A percentile compares a stretch with the other conserved stretches of the same genome.
phyloP scores from a whole-genome alignment of 2,113 vertebrate species.

The Tauraco erythrolophus region DNA sequence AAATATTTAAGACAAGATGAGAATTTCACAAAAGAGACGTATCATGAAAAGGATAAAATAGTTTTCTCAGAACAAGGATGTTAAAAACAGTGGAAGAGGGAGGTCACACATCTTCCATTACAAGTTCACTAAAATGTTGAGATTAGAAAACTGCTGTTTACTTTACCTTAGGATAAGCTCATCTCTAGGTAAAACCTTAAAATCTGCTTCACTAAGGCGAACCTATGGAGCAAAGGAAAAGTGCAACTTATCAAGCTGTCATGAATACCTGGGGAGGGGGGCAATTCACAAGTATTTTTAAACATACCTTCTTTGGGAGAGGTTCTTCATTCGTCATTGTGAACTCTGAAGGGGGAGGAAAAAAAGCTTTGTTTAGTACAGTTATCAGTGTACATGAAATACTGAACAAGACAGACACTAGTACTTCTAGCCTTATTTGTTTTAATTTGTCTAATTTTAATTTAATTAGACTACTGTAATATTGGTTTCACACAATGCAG shows the following conservation, averaged over 20 bases:
- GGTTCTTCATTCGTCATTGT: slow-evolving; percentile 99
- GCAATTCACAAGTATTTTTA: not conserved
- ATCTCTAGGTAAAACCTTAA: slow-evolving; percentile 96
- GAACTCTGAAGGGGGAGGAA: slow-evolving; percentile 72
- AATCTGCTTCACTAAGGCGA: slow-evolving; percentile 97
- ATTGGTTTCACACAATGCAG: not conserved
- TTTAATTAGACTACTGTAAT: not conserved
- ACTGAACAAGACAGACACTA: not conserved
- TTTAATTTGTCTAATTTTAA: no score
- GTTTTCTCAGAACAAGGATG: not conserved
- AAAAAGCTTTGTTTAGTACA: not conserved
- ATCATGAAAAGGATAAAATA: not conserved
- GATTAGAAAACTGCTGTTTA: not conserved
- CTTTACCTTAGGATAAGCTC: slow-evolving; percentile 92
- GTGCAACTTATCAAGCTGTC: not conserved
- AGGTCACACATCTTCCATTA: not conserved
- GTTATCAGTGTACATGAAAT: not conserved
- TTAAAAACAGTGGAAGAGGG: not conserved
- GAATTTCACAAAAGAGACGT: not conserved
- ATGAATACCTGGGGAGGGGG: not conserved
- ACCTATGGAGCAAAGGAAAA: slow-evolving; percentile 78
- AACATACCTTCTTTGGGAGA: slow-evolving; percentile 95
- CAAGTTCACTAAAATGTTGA: not conserved
- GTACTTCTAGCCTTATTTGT: not conserved
- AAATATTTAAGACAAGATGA: not conserved